Base-by-base conservation (phyloP, 2,113 vertebrate species). In the Hystrix cristata region DNA sequence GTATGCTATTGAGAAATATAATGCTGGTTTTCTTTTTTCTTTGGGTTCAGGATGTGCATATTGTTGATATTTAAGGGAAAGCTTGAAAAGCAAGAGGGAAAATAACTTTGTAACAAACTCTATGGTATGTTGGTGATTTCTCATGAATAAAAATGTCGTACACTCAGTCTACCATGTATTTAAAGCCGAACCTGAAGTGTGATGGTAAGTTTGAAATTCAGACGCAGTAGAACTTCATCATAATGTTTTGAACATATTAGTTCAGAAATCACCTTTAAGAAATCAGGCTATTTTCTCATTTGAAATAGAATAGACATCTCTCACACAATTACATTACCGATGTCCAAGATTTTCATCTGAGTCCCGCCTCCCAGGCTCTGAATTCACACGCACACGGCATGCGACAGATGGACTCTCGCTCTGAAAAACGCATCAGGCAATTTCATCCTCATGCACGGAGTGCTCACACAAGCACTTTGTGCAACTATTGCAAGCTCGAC, bases 71-170 rank as follows among this genome's bases (percentile, higher is more conserved):
- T 80, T 69, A 97, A 46, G 14, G 12, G 31, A 83, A 96, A 96
- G 94, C 79, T 97, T 96, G 92, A 97, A 98, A 86, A 97, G 48
- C 3, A 90, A 93, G 84, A 97, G 29, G 31, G 29, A 96, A 72
- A 97, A 82, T 12, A 96, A 38, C 91, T 72, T 93, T 92, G 64
- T 60, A 74, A 93, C 16, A 95, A 92, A n/a, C 78, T 11, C 10
- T 96, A 90, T 97, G 83, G 62, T 81, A 86, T 87, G 81, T 55
- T 88, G 79, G 16, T 34, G 86, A 84, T 88, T 94, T 94, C 46
- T 62, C 55, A 43, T 60, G 12, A 23, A 78, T 29, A 85, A 57
- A 92, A 83, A 94, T 71, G 43, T 43, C 34, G 55, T 23, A 65
- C 3, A 16, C 27, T 78, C 9, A 79, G 4, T 3, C 21, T 46